These are phyloP conservation scores for Dicranocentrus wangi DNA, from an alignment of 2,888 invertebrate genomes.

Conservation along the genomic window DNA sequence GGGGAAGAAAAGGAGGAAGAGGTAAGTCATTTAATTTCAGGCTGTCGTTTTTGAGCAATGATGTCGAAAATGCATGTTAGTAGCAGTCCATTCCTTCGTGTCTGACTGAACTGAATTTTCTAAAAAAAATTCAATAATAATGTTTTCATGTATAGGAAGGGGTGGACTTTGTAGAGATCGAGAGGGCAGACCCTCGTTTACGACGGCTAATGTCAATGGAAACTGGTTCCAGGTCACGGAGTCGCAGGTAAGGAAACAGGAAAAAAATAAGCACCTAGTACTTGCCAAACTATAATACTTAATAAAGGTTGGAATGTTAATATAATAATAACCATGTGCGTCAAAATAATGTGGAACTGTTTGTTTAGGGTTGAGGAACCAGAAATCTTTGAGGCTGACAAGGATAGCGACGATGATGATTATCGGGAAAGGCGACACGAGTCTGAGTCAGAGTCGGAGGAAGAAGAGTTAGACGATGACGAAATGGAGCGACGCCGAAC, in stretches of 20 bases:
- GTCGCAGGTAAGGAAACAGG: conserved; percentile 55
- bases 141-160: too few relatives aligned
- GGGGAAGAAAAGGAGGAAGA: conserved; percentile 72
- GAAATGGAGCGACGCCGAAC: conserved; percentile 89
- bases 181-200: conserved; percentile 88
- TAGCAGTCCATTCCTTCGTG: too few relatives aligned
- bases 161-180: conserved; percentile 74
- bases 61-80: too few relatives aligned
- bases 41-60: too few relatives aligned
- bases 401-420: conserved; percentile 78
- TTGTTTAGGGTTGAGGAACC: conserved; percentile 76
- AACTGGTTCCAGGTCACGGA: conserved; percentile 73
- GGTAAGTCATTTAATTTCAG: conserved; percentile 68
- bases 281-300: too few relatives aligned
- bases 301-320: neutral
- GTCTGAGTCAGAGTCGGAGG: conserved; percentile 77
- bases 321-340: too few relatives aligned
- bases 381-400: conserved; percentile 80
- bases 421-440: conserved; percentile 74
- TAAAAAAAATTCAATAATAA: too few relatives aligned
- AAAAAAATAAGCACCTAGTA: neutral
- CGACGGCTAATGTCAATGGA: conserved; percentile 79
- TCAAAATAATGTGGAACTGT: neutral
- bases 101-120: too few relatives aligned
- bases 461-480: conserved; percentile 88